Evolutionary conservation across 1,140 invertebrate genomes (phyloP).

Genomic region (Zaprionus capensis): DNA sequence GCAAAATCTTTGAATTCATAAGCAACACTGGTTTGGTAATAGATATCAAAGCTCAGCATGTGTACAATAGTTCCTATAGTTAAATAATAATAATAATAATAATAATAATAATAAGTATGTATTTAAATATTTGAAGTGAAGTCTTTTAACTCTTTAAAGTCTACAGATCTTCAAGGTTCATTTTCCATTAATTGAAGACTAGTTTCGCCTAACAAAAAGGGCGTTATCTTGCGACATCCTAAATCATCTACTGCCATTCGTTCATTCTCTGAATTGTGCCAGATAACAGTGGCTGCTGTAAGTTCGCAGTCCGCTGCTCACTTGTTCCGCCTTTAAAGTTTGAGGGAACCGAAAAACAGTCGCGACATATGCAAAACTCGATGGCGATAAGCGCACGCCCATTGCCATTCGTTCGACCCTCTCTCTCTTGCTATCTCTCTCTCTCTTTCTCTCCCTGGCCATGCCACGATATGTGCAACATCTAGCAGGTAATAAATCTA

Average conservation of each 20-base stretch:
- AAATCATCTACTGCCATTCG: background rate
- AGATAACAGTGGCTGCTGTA: background rate
- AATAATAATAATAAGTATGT: background rate
- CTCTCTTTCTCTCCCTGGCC: background rate
- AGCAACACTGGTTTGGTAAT: too few species aligned
- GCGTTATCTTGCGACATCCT: background rate
- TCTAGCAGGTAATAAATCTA: constrained; percentile 82
- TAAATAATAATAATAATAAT: background rate
- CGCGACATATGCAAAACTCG: constrained; percentile 77
- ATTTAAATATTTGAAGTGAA: background rate
- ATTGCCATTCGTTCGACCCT: constrained; percentile 21
- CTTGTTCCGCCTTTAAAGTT: constrained; percentile 33
- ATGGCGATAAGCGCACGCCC: constrained; percentile 63
- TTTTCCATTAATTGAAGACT: constrained; percentile 4
- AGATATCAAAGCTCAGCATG: too few species aligned
- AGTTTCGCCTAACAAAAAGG: constrained; percentile 11
- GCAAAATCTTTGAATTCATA: too few species aligned
- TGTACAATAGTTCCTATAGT: too few species aligned
- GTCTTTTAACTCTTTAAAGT: background rate
- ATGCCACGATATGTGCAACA: constrained; percentile 75
- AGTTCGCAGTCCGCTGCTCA: constrained; percentile 1
- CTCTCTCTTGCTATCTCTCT: background rate
- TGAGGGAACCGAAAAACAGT: constrained; percentile 34
- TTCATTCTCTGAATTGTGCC: background rate
- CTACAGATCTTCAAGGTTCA: background rate